Conservation (phyloP, 2,888 invertebrate genomes). For the Hipparchia sbordonii region DNA sequence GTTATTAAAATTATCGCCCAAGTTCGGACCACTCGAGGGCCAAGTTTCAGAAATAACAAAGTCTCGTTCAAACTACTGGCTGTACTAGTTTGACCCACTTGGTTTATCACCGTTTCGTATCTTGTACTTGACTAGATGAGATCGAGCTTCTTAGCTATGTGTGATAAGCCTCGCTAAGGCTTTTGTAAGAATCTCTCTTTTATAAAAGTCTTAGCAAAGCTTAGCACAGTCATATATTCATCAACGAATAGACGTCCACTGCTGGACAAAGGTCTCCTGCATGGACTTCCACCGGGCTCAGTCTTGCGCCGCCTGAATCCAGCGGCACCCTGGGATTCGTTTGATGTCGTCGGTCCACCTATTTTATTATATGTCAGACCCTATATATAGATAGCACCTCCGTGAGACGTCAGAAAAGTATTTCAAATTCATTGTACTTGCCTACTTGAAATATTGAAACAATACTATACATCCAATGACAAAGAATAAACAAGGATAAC, state of each 20-base stretch:
- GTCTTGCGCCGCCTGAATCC: too few species aligned
- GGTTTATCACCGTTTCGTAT: slow-evolving; percentile 39
- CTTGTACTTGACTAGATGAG: slow-evolving; percentile 1
- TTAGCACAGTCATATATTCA: too few species aligned
- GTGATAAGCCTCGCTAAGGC: background rate
- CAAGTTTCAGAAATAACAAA: slow-evolving; percentile 36
- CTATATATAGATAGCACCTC: too few species aligned
- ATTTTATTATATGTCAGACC: too few species aligned
- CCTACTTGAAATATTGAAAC: background rate
- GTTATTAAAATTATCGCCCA: slow-evolving; percentile 52
- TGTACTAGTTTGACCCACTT: slow-evolving; percentile 45
- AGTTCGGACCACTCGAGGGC: slow-evolving; percentile 38
- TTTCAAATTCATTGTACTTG: too few species aligned
- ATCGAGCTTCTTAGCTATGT: background rate
- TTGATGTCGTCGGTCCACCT: too few species aligned
- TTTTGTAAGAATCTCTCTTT: background rate
- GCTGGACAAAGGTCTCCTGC: too few species aligned
- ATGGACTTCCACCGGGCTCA: too few species aligned
- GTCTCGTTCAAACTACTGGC: slow-evolving; percentile 33
- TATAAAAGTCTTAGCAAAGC: too few species aligned
- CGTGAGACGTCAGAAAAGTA: too few species aligned
- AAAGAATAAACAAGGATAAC: slow-evolving; percentile 42
- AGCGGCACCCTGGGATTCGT: too few species aligned
- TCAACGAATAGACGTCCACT: too few species aligned
- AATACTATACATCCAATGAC: slow-evolving; percentile 41